phyloP scores from a whole-genome alignment of 2,888 invertebrate species.

The Oscheius sp. region DNA sequence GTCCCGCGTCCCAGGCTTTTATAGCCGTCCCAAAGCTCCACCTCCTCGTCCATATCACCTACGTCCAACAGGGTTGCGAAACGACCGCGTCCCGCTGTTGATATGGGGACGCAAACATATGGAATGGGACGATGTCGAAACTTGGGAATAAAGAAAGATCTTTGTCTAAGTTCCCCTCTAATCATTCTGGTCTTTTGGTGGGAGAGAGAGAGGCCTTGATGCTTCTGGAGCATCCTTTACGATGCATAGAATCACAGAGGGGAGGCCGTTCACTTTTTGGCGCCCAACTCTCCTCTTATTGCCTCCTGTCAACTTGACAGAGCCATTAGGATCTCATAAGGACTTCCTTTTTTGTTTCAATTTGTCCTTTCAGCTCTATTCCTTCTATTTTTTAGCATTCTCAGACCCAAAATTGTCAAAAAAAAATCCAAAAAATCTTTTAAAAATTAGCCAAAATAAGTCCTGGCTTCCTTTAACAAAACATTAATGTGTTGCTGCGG shows the following conservation, averaged over 20 bases:
- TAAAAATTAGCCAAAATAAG: too few species aligned
- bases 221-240: background rate
- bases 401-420: background rate
- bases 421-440: too few species aligned
- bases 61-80: slow-evolving; percentile 7
- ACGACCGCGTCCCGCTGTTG: background rate
- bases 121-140: background rate
- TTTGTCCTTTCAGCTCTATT: background rate
- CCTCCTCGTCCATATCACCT: slow-evolving; percentile 9
- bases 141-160: background rate
- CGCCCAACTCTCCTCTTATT: background rate
- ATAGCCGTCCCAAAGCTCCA: background rate
- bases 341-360: background rate
- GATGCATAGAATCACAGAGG: background rate
- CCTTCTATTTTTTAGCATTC: background rate
- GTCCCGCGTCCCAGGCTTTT: too few species aligned
- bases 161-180: background rate
- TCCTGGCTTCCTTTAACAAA: too few species aligned
- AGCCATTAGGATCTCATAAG: background rate
- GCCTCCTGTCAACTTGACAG: background rate
- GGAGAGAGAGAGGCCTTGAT: background rate
- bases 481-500: too few species aligned
- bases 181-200: background rate
- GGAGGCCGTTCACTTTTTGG: background rate
- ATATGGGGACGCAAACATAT: background rate